Conservation (phyloP, 2,113 vertebrate species). For the Leucosticte australis region DNA sequence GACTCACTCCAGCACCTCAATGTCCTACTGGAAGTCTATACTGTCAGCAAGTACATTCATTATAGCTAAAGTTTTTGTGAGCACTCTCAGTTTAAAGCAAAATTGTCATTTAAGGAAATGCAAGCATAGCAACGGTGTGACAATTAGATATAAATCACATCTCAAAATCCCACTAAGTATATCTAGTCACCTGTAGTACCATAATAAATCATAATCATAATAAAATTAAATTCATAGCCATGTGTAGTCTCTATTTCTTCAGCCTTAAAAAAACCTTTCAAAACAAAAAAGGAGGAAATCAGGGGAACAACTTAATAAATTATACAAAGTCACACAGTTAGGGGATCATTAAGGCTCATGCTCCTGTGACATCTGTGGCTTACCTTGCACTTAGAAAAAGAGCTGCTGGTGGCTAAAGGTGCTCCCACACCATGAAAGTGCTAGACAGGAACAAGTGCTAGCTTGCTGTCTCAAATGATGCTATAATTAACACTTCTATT, state of each 20-base stretch:
- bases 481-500: constrained; percentile 38
- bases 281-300: neutral
- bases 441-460: constrained; percentile 7
- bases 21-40: neutral
- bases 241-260: neutral
- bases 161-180: neutral
- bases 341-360: neutral
- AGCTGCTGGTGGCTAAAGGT: neutral
- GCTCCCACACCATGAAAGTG: neutral
- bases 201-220: neutral
- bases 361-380: neutral
- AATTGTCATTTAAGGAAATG: neutral
- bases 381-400: neutral
- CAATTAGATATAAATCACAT: neutral
- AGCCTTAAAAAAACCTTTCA: neutral
- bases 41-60: neutral
- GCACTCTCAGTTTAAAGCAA: neutral
- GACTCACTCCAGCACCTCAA: neutral
- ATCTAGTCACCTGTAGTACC: neutral
- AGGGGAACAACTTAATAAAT: neutral
- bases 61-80: neutral
- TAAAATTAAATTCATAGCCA: neutral
- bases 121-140: neutral
- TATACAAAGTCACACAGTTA: neutral
- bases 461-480: neutral